These are phyloP conservation scores for Dasysyrphus albostriatus DNA, from an alignment of 2,888 invertebrate genomes.

Conservation along the genomic window DNA sequence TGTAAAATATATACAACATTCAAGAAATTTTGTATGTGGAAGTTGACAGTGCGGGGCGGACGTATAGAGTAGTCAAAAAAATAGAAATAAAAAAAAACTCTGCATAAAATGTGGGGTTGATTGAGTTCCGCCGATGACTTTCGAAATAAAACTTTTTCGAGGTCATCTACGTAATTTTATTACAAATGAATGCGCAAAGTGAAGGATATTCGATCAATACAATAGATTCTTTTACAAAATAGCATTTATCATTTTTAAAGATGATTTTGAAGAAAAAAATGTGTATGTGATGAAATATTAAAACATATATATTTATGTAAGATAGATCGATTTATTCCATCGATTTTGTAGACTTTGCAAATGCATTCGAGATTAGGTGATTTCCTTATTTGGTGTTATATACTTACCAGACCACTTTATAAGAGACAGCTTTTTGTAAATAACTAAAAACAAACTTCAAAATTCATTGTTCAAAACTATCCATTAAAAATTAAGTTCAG, in stretches of 20 bases:
- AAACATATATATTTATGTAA: too few relatives aligned
- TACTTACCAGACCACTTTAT: too few relatives aligned
- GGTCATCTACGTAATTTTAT: slow-evolving; percentile 74
- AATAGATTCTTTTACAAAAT: slow-evolving; percentile 56
- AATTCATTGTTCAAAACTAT: background rate
- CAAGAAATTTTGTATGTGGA: slow-evolving; percentile 30
- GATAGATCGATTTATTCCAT: too few relatives aligned
- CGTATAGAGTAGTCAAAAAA: slow-evolving; percentile 4
- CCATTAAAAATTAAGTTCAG: too few relatives aligned
- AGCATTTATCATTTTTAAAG: background rate
- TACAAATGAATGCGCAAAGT: slow-evolving; percentile 65
- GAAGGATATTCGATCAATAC: slow-evolving; percentile 70
- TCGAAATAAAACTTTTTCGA: slow-evolving; percentile 70
- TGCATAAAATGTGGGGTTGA: slow-evolving; percentile 48
- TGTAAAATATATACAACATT: slow-evolving; percentile 31
- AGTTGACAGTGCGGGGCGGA: background rate
- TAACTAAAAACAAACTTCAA: background rate
- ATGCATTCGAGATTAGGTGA: too few relatives aligned
- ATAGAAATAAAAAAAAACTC: slow-evolving; percentile 8
- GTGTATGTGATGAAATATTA: too few relatives aligned
- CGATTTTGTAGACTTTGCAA: too few relatives aligned
- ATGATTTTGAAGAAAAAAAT: background rate
- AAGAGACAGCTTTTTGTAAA: too few relatives aligned
- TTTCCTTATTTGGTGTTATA: too few relatives aligned
- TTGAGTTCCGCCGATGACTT: slow-evolving; percentile 50